Evolutionary conservation across 2,888 invertebrate genomes (phyloP), one percentile per base, ranked within the genome.

Genomic region (Mongoloraphidia duomilia): DNA sequence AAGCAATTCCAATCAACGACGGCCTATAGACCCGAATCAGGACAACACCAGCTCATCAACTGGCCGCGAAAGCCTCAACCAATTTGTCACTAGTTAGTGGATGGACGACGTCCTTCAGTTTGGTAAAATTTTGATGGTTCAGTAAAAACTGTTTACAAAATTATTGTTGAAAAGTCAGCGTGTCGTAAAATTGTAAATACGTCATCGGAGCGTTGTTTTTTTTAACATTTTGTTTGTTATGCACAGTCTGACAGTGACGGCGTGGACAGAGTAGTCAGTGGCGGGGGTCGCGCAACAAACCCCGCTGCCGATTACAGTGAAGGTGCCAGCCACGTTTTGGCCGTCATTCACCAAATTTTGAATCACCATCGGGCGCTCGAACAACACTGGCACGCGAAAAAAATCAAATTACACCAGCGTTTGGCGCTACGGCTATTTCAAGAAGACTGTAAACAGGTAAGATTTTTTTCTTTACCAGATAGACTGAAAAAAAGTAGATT

Each of bases 251-350:
- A 47, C 35, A 51, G 42, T 37, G 48, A 48, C 14, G 43, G 42
- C 9, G 48, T 43, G 36, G 43, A 61, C 64, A 70, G 68, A 51
- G 75, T 71, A 54, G 77, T 71, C 57, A 71, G 72, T 17, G 72
- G 74, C 8, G 75, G 76, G 51, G 81, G 80, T 54, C 78, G 79
- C 58, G 79, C 79, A 46, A 82, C 82, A 17, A 90, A 91, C 65
- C 90, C 92, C 0, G 92, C 91, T 0, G 90, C 94, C 1, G 96
- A 96, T 71, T 96, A 96, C 67, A 93, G 93, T 53, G 94, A 88
- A 57, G 95, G 95, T 38, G 94, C 96, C 46, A 92, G 91, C 62
- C 95, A 96, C 69, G 95, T 96, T 46, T 73, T 96, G 54, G 92
- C 92, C 46, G 92, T 96, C 44, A 94, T 96, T 55, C 95, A 96